A percentile compares a stretch with the other conserved stretches of the same genome.
These are phyloP conservation scores for Meiosimyza platycephala DNA, from an alignment of 2,888 invertebrate species.

Conservation along the genomic window DNA sequence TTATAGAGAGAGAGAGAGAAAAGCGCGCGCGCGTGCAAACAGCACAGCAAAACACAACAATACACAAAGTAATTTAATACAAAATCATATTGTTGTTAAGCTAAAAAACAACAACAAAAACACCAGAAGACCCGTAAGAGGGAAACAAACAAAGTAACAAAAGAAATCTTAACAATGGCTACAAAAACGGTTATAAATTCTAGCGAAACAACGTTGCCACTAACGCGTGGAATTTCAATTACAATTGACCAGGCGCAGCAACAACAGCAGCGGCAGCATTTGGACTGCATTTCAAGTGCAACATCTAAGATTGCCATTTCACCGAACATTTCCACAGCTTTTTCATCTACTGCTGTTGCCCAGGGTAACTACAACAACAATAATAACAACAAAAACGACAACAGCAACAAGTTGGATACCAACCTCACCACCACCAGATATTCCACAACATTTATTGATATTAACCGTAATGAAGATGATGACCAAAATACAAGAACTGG, in stretches of 20 bases:
- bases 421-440: constrained; percentile 30
- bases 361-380: constrained; percentile 28
- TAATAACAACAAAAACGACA: constrained; percentile 34
- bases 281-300: constrained; percentile 44
- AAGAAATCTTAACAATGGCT: constrained; percentile 43
- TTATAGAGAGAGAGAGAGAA: no score
- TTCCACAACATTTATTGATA: constrained; percentile 23
- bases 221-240: constrained; percentile 48
- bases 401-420: constrained; percentile 31
- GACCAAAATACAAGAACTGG: constrained; percentile 41
- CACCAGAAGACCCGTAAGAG: background rate
- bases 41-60: no score
- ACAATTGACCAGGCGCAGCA: constrained; percentile 46
- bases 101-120: no score
- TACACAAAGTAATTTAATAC: no score
- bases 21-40: no score
- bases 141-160: background rate
- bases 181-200: constrained; percentile 50
- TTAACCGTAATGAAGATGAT: constrained; percentile 15
- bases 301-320: constrained; percentile 38
- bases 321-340: constrained; percentile 17
- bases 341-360: constrained; percentile 4
- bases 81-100: no score
- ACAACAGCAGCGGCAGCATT: constrained; percentile 39
- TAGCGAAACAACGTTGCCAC: constrained; percentile 36